phyloP scores from a whole-genome alignment of 2,113 vertebrate species.

The Mesitornis unicolor region DNA sequence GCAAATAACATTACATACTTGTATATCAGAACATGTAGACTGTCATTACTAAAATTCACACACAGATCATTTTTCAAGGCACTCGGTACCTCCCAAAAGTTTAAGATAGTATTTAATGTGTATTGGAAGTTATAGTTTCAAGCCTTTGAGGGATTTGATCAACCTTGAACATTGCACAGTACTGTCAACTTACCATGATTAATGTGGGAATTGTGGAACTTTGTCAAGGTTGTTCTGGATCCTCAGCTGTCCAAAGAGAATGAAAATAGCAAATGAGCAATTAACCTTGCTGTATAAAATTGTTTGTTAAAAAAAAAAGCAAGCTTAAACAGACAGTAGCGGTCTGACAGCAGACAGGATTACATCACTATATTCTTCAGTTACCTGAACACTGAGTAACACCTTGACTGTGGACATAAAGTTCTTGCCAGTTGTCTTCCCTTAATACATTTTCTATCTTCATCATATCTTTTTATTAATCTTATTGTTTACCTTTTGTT shows the following conservation, averaged over 20 bases:
- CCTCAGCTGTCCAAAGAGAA: neutral
- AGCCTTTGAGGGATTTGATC: neutral
- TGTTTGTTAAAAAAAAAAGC: neutral
- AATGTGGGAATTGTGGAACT: constrained; percentile 3
- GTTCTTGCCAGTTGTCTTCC: neutral
- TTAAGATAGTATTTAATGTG: neutral
- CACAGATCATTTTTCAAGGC: neutral
- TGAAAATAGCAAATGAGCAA: neutral
- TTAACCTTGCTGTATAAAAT: neutral
- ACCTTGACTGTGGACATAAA: neutral
- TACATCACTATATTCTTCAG: neutral
- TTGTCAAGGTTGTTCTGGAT: neutral
- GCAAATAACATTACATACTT: neutral
- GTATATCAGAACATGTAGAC: neutral
- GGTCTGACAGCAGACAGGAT: neutral
- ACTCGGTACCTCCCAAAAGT: neutral
- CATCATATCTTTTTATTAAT: neutral
- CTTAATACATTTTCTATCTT: neutral
- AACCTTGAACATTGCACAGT: neutral
- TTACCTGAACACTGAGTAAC: neutral
- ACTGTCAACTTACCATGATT: neutral
- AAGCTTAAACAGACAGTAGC: neutral
- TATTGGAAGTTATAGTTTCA: neutral
- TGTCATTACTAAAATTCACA: neutral
- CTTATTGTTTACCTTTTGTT: neutral